Percentiles rank a stretch among this genome's conserved stretches.
Evolutionary conservation across 1,140 invertebrate genomes (phyloP).

Genomic region (Himalopsyche phryganea): DNA sequence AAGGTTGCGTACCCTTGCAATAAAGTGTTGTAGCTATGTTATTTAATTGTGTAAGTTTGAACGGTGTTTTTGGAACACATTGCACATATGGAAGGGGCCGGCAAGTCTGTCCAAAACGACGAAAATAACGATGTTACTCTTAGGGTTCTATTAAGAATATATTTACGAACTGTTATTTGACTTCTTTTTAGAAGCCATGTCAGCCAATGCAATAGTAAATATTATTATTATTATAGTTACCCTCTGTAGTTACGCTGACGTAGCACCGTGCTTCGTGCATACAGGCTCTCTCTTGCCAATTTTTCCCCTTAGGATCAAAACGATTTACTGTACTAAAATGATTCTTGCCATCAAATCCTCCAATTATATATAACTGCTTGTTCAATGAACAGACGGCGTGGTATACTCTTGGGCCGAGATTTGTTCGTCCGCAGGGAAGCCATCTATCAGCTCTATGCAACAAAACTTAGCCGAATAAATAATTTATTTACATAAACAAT

Average conservation of each 20-base stretch:
- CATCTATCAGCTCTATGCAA: slow-evolving; percentile 59
- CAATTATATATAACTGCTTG: slow-evolving; percentile 71
- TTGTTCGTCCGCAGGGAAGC: slow-evolving; percentile 56
- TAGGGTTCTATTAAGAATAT: no score
- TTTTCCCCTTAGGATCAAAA: slow-evolving; percentile 62
- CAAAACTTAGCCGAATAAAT: not conserved
- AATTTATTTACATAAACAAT: not conserved
- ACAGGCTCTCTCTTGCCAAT: slow-evolving; percentile 67
- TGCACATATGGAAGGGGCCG: no score
- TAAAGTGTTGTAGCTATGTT: no score
- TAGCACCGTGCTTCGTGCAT: slow-evolving; percentile 74
- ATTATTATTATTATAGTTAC: slow-evolving; percentile 39
- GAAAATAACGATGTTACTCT: no score
- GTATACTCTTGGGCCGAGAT: slow-evolving; percentile 65
- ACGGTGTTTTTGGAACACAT: no score
- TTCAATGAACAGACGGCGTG: slow-evolving; percentile 70
- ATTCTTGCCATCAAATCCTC: slow-evolving; percentile 71
- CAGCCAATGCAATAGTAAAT: not conserved
- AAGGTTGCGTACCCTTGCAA: no score
- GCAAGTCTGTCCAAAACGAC: no score
- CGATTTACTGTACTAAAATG: slow-evolving; percentile 69
- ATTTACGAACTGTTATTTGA: not conserved
- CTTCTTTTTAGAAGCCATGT: not conserved
- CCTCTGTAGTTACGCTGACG: slow-evolving; percentile 69
- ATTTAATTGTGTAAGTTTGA: no score